phyloP scores from a whole-genome alignment of 2,113 vertebrate genomes.

The Merops nubicus region DNA sequence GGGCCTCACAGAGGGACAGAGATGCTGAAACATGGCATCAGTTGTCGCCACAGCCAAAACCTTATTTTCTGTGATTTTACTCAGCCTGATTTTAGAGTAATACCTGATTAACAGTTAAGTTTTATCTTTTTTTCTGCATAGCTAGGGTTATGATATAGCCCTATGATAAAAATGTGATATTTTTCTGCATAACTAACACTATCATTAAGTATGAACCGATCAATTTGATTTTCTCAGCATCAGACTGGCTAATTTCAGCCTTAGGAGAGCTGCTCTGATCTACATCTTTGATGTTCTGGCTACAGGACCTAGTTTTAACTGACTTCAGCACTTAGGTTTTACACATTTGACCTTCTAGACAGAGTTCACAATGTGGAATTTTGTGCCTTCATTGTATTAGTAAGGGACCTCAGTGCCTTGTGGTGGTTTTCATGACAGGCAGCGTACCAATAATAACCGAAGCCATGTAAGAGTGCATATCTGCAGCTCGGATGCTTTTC shows the following conservation, averaged over 20 bases:
- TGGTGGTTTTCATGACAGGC: background rate
- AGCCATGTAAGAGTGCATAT: background rate
- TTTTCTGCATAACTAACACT: background rate
- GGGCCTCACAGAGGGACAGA: background rate
- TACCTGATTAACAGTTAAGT: background rate
- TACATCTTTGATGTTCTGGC: background rate
- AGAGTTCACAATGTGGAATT: background rate
- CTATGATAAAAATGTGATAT: too few species aligned
- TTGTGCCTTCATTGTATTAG: background rate
- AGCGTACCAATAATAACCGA: background rate
- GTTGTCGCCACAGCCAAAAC: background rate
- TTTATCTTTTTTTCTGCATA: background rate
- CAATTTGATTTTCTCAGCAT: background rate
- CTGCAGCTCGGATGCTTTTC: background rate
- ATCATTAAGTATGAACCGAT: background rate
- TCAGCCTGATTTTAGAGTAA: accelerated
- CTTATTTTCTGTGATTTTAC: background rate
- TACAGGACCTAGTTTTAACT: background rate
- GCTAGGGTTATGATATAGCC: too few species aligned
- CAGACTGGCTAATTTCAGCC: background rate
- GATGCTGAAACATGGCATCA: background rate
- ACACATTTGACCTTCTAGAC: background rate
- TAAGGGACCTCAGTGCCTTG: background rate
- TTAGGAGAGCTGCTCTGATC: background rate
- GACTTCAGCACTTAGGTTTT: background rate